phyloP scores from a whole-genome alignment of 2,797 vertebrate genomes.

The Darevskia mixta region DNA sequence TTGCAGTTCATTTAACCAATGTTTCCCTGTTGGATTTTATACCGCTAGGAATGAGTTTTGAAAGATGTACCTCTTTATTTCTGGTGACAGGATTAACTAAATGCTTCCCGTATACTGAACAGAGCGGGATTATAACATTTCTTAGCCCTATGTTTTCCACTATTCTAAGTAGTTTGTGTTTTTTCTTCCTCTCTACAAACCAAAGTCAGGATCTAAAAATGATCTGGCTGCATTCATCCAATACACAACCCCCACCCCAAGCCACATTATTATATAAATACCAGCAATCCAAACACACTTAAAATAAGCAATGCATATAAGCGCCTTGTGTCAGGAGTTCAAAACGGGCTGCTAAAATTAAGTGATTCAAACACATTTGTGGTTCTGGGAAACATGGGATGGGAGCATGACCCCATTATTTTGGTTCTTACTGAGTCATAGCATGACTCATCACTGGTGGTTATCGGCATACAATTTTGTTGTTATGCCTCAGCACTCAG shows the following conservation, averaged over 20 bases:
- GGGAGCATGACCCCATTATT: not conserved
- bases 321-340: not conserved
- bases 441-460: not conserved
- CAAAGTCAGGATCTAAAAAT: not conserved
- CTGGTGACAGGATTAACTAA: slow-evolving; percentile 49
- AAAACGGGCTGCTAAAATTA: not conserved
- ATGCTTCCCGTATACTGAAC: slow-evolving; percentile 33
- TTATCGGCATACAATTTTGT: not conserved
- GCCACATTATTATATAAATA: not conserved
- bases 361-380: not conserved
- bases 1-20: slow-evolving; percentile 31
- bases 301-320: not conserved
- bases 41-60: slow-evolving; percentile 34
- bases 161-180: not conserved
- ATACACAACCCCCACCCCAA: not conserved
- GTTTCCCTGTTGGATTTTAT: slow-evolving; percentile 32
- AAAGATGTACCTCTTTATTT: slow-evolving; percentile 36
- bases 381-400: not conserved
- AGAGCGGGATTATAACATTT: not conserved
- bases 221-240: not conserved
- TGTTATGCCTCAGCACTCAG: not conserved
- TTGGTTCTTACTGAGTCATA: not conserved
- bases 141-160: not conserved
- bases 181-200: not conserved
- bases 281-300: not conserved